Percentiles rank a stretch among this genome's conserved stretches.
These are phyloP conservation scores for Bubo bubo DNA, from an alignment of 2,113 vertebrate species.

Conservation along the genomic window DNA sequence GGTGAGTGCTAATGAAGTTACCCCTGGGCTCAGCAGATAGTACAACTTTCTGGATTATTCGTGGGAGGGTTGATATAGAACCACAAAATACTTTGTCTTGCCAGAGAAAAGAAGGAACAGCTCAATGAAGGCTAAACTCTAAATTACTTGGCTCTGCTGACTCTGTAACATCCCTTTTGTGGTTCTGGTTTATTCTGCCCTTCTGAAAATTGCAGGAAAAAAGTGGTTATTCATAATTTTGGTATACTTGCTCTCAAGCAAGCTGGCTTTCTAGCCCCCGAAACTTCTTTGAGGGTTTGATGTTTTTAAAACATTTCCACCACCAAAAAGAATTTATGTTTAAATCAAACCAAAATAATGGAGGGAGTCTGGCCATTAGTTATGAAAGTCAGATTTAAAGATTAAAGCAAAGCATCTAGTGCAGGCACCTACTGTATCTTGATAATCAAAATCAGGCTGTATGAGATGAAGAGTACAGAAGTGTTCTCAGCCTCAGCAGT, in stretches of 20 bases:
- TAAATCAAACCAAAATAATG: neutral
- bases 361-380: neutral
- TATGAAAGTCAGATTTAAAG: neutral
- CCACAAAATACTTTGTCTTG: neutral
- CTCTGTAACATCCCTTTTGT: neutral
- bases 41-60: neutral
- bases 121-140: neutral
- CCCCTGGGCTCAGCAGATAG: neutral
- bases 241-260: neutral
- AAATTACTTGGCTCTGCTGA: neutral
- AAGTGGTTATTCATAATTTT: neutral
- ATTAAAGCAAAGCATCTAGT: neutral
- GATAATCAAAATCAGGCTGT: neutral
- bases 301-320: neutral
- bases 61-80: neutral
- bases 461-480: neutral
- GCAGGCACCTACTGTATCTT: neutral
- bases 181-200: neutral
- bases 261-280: neutral
- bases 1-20: constrained; percentile 19
- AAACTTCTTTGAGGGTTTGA: neutral
- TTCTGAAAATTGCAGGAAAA: neutral
- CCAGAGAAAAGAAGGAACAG: neutral
- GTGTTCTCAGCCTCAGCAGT: neutral
- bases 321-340: neutral